phyloP scores from a whole-genome alignment of 2,888 invertebrate genomes.

The Brachyptera risi region DNA sequence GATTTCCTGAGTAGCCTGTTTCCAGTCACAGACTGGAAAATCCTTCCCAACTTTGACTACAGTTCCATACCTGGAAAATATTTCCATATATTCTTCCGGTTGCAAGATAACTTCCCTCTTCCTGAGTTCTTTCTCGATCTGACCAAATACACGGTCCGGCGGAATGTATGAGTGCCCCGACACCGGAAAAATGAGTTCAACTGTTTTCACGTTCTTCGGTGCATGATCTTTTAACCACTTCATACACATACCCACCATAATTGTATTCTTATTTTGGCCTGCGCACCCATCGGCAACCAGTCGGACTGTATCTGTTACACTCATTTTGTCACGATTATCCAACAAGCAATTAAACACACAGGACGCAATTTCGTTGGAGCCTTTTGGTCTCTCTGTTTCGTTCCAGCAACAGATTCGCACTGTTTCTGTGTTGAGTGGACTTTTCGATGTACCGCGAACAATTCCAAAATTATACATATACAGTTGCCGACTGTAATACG shows the following conservation, averaged over 20 bases:
- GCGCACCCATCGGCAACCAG: slow-evolving; percentile 39
- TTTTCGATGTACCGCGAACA: slow-evolving; percentile 27
- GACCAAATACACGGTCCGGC: slow-evolving; percentile 38
- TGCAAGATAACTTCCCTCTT: slow-evolving; percentile 32
- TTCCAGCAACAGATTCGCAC: slow-evolving; percentile 19
- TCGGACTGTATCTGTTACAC: slow-evolving; percentile 30
- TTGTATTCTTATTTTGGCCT: slow-evolving; percentile 39
- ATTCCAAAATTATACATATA: slow-evolving; percentile 31
- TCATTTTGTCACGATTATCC: background rate
- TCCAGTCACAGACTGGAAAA: slow-evolving; percentile 34
- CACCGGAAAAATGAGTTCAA: slow-evolving; percentile 37
- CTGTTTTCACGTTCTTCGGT: slow-evolving; percentile 31
- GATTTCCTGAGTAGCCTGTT: slow-evolving; percentile 28
- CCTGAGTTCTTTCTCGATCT: slow-evolving; percentile 36
- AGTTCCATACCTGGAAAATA: slow-evolving; percentile 31
- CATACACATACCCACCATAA: slow-evolving; percentile 35
- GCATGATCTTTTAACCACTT: slow-evolving; percentile 34
- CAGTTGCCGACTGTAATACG: slow-evolving; percentile 32
- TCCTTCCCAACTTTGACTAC: slow-evolving; percentile 32
- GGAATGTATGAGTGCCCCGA: slow-evolving; percentile 38
- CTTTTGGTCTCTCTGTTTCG: slow-evolving; percentile 13
- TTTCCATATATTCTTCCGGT: slow-evolving; percentile 35
- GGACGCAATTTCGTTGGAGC: slow-evolving; percentile 21
- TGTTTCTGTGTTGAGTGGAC: slow-evolving; percentile 8
- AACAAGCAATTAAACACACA: slow-evolving; percentile 6